Conservation (phyloP, 2,797 vertebrate genomes). For the Melanogrammus aeglefinus region DNA sequence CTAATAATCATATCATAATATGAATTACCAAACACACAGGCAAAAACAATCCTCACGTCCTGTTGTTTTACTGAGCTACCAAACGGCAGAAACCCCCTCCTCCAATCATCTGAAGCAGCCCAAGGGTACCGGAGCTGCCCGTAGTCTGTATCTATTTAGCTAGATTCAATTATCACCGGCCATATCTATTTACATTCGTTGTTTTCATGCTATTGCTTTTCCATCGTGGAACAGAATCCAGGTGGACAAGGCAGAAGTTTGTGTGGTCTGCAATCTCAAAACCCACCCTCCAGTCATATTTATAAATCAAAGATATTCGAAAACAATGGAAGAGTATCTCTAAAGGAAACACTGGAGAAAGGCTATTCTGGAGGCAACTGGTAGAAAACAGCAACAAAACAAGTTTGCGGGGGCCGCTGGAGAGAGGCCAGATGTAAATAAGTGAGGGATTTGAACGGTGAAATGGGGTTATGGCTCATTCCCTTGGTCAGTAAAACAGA, state of each 20-base stretch:
- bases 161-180: slow-evolving; percentile 59
- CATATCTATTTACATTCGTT: slow-evolving; percentile 63
- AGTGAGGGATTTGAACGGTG: slow-evolving; percentile 26
- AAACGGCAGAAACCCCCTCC: slow-evolving; percentile 19
- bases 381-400: slow-evolving; percentile 23
- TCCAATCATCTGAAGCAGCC: slow-evolving; percentile 29
- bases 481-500: slow-evolving; percentile 28
- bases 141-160: slow-evolving; percentile 50
- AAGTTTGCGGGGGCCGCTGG: slow-evolving; percentile 12
- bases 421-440: slow-evolving; percentile 27
- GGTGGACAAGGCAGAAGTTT: slow-evolving; percentile 24
- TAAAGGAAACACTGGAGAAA: slow-evolving; percentile 35
- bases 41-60: slow-evolving; percentile 9
- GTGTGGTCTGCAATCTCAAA: slow-evolving; percentile 42
- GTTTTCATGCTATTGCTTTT: slow-evolving; percentile 44
- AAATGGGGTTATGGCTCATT: slow-evolving; percentile 25
- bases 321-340: neutral
- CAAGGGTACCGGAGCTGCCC: slow-evolving; percentile 37
- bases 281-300: slow-evolving; percentile 17
- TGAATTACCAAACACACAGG: slow-evolving; percentile 6
- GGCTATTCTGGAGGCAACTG: neutral
- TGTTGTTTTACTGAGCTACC: slow-evolving; percentile 13
- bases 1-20: slow-evolving; percentile 1
- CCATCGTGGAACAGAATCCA: slow-evolving; percentile 45
- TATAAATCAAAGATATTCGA: slow-evolving; percentile 5